Conservation (phyloP, 2,113 vertebrate genomes). For the Brachypteracias leptosomus region DNA sequence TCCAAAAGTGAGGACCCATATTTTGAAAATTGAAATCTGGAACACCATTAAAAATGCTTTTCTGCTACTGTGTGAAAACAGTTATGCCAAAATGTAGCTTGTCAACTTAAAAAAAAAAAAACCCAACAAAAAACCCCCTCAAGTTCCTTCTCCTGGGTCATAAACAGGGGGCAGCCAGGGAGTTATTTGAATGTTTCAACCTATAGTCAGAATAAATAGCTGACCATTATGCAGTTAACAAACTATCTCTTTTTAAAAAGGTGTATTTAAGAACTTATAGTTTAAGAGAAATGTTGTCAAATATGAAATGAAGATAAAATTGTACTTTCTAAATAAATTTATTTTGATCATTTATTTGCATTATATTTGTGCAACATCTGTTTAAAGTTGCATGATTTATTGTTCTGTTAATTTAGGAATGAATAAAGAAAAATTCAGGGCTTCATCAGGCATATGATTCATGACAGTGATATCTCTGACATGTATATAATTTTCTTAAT, state of each 20-base stretch:
- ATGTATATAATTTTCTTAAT: neutral
- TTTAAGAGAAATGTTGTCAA: neutral
- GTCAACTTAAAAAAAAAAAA: neutral
- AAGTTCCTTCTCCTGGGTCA: neutral
- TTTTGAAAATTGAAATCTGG: neutral
- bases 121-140: neutral
- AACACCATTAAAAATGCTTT: neutral
- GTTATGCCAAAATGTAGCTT: neutral
- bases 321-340: neutral
- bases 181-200: neutral
- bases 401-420: neutral
- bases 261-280: neutral
- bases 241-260: neutral
- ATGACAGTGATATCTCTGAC: neutral
- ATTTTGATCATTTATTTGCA: neutral
- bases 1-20: neutral
- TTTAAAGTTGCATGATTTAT: neutral
- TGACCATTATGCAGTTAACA: neutral
- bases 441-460: neutral
- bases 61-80: neutral
- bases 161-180: neutral
- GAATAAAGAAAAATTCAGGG: neutral
- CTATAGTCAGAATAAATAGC: neutral
- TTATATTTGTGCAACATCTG: neutral
- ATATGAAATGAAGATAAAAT: neutral